Evolutionary conservation across 2,113 vertebrate species (phyloP), one percentile per base, ranked within the genome.

Genomic region (Ageneiosus marmoratus): DNA sequence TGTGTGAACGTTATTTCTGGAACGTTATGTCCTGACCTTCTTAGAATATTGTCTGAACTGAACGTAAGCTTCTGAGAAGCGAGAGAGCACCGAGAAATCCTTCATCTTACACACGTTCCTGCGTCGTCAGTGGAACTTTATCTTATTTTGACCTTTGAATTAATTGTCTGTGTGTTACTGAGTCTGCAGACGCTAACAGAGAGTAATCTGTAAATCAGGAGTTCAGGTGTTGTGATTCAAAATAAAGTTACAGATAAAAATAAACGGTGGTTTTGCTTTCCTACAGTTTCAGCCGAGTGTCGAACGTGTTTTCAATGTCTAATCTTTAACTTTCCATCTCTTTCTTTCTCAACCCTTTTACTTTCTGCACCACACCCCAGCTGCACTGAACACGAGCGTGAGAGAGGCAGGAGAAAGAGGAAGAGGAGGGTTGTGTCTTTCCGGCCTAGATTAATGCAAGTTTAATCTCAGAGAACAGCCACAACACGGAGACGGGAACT

Each of bases 341-440:
- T 72, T 62, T 62, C n/a, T 83, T 69, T 78, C 56, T 65, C 50
- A 60, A n/a, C 15, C 79, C 41, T 87, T 41, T 50, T 51, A 24
- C 81, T 62, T 73, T 75, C 50, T 72, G 8, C 53, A n/a, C 56
- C 81, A 56, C 78, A 32, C 62, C 63, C 58, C 51, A 29, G 75
- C 63, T 78, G 65, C 10, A 58, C 60, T 73, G 27, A 83, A 48
- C 37, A 53, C 46, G 75, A 75, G 56, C 53, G 50, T 34, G 73
- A 34, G 27, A 34, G 29, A 37, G 4, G 48, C 58, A 24, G 80
- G 58, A 79, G 74, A 84, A 86, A 88, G 84, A 82, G 84, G 85
- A 87, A 89, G 80, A 83, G 62, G 75, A 75, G 62, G 46, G 58
- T 53, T 88, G 79, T 79, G 82, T 70, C 67, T 88, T 88, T 89